Evolutionary conservation across 2,797 vertebrate genomes (phyloP), one percentile per base, ranked within the genome.

Genomic region (Phalloptychus januarius): DNA sequence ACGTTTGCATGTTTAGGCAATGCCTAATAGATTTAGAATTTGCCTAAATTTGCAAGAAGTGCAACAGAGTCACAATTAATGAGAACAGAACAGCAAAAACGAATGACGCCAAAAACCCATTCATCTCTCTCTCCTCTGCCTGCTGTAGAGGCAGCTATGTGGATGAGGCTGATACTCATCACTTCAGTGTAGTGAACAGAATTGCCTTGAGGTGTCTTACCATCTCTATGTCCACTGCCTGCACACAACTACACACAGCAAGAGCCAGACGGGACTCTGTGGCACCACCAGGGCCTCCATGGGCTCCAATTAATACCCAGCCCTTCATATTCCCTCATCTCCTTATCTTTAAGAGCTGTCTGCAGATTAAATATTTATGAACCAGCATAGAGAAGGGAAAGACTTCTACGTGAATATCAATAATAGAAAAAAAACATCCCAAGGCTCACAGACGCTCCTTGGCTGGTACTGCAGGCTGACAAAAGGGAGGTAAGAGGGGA

Each of bases 341-440:
- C 89, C 87, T 95, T 89, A 90, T 88, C 93, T 95, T 94, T 92
- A 93, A 94, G 90, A 92, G 90, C 90, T 86, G 91, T 85, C 88
- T 91, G 83, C 84, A 87, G 87, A 96, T 96, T 94, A 96, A 95
- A 96, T 95, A 96, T 96, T 95, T 85, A 96, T 95, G 92, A 78
- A 69, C 81, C 81, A 79, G 89, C 91, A 87, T 45, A 83, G 85
- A 92, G 78, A 90, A 77, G 74, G 82, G 89, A 80, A 88, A 85
- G 91, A 91, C 91, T 92, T 91, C 91, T 89, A 87, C 86, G 83
- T 75, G 79, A 85, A 79, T 89, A 94, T 95, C 91, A 93, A 94
- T 94, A 93, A 93, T 87, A 93, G 89, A 87, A 88, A 84, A 71
- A 89, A 90, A 80, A 85, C 72, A 90, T 84, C 81, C 87, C 89